Evolutionary conservation across 2,888 invertebrate species (phyloP).

Genomic region (Baccha elongata): DNA sequence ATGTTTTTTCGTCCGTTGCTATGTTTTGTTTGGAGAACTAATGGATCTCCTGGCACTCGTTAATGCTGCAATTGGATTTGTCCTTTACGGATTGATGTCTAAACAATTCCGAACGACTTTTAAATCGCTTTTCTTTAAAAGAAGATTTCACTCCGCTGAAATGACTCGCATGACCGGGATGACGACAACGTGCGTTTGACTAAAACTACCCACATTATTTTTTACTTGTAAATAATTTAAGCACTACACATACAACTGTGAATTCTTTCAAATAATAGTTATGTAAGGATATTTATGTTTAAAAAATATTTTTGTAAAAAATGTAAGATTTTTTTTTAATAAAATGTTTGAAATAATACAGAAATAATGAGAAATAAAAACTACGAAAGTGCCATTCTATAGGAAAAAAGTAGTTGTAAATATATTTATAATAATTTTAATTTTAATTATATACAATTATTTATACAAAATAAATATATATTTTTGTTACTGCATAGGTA

Average conservation of each 20-base stretch:
- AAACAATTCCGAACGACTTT: conserved; percentile 94
- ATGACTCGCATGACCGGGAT: conserved; percentile 80
- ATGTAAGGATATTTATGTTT: not conserved
- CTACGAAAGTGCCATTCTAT: conserved; percentile 69
- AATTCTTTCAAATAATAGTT: not conserved
- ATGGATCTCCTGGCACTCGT: conserved; percentile 95
- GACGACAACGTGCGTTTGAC: conserved; percentile 82
- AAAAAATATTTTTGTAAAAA: not conserved
- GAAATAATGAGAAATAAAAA: conserved; percentile 13
- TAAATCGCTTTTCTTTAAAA: conserved; percentile 86
- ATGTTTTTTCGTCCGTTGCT: conserved; percentile 91
- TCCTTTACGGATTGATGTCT: conserved; percentile 96
- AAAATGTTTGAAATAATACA: not conserved
- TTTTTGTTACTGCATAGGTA: conserved; percentile 18
- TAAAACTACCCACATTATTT: conserved; percentile 58
- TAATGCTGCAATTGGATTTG: conserved; percentile 96
- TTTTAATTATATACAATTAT: not conserved
- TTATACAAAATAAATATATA: not conserved
- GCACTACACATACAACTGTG: too few species aligned
- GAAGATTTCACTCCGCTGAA: conserved; percentile 83
- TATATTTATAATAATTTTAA: not conserved
- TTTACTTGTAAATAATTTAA: conserved; percentile 32
- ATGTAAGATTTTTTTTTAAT: not conserved
- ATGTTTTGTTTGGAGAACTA: conserved; percentile 91
- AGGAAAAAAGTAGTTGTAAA: conserved; percentile 23